phyloP scores from a whole-genome alignment of 2,888 invertebrate genomes.

The Entomobrya proxima region DNA sequence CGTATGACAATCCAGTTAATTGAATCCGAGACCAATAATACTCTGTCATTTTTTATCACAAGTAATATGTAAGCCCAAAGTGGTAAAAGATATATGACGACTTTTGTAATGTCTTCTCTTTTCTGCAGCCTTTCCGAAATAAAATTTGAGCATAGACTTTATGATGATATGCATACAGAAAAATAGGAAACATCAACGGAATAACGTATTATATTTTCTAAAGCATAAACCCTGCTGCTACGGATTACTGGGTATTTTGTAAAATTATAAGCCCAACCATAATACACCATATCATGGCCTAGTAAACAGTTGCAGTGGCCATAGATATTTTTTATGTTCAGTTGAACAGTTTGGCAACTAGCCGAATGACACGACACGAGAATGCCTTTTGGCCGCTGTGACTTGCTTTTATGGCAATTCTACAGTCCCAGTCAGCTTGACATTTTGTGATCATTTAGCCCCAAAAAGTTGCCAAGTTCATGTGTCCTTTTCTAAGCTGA shows the following conservation, averaged over 20 bases:
- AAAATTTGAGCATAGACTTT: no score
- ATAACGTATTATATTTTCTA: no score
- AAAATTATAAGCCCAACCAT: no score
- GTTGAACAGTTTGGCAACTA: slow-evolving; percentile 5
- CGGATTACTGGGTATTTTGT: no score
- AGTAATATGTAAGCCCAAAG: neutral
- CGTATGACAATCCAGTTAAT: neutral
- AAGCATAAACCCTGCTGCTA: no score
- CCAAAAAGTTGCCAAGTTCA: slow-evolving; percentile 29
- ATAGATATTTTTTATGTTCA: no score
- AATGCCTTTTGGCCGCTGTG: neutral
- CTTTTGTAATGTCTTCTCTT: neutral
- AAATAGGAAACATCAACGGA: no score
- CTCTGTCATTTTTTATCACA: neutral
- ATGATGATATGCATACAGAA: no score
- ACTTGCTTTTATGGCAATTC: neutral
- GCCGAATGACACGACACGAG: slow-evolving; percentile 23
- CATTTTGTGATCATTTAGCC: slow-evolving; percentile 26
- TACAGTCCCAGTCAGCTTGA: slow-evolving; percentile 16
- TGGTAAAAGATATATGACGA: neutral
- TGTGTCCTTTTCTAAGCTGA: neutral
- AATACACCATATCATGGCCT: no score
- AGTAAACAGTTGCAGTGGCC: no score
- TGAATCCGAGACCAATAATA: neutral
- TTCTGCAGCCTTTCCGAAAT: no score